Base-by-base conservation (phyloP, 1,140 invertebrate genomes). In the Polyergus mexicanus region DNA sequence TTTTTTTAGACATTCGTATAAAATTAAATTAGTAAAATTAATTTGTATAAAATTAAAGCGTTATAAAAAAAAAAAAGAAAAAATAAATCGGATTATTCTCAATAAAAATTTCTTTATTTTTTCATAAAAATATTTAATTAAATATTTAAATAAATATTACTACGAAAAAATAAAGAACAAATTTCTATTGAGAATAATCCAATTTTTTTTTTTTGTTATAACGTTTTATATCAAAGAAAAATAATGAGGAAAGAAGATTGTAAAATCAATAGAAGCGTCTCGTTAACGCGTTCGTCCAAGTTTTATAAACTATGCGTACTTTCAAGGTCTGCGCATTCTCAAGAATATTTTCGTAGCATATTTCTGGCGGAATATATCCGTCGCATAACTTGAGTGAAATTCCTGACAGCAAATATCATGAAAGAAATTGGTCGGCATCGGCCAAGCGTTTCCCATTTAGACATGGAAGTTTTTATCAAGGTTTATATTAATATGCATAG, bases 381-480 rank as follows among this genome's bases (percentile, higher is more conserved):
- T 72, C 4, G 66, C 78, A 81, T 72, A 81, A 60, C 78, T 81
- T 60, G 3, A 28, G 19, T 72, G 54, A 56, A 72, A 81, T 81
- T 81, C 38, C 54, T 47, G 78, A 58, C 54, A 28, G 47, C 78
- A 81, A 72, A 81, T 72, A 72, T 81, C 66, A 81, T n/a, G 51
- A 81, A 81, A 72, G 66, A 81, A 72, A 81, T 72, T 72, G 66
- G 25, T 56, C 44, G 63, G n/a, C 60, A 58, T 38, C 35, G 51
- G 38, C 3, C 51, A 54, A 44, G 44, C 44, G 44, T 72, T 32
- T 25, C 35, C 54, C 35, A 38, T 32, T 58, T 38, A 16, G 38
- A 72, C 44, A 81, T 81, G 66, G 44, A 81, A 72, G 72, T 81
- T 81, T 81, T 81, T 81, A 71, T 81, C 60, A 60, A 11, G 25